phyloP scores from a whole-genome alignment of 2,888 invertebrate species.

The Dinocampus coccinellae region DNA sequence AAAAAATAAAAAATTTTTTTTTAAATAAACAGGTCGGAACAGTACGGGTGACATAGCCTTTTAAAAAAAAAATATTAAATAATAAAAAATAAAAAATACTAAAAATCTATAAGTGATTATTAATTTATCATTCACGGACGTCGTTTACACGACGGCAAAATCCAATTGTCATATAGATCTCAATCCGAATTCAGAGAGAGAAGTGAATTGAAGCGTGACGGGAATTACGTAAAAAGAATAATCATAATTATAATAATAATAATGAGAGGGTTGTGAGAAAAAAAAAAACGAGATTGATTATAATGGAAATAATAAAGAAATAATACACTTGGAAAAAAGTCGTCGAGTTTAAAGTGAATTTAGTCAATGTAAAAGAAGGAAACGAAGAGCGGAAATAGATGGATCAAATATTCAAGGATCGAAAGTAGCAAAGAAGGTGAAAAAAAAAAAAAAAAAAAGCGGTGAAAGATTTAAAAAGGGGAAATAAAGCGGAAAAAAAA shows the following conservation, averaged over 20 bases:
- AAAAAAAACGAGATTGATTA: slow-evolving; percentile 12
- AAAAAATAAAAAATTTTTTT: slow-evolving; percentile 5
- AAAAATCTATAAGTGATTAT: slow-evolving; percentile 54
- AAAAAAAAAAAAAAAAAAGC: background rate
- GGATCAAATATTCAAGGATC: slow-evolving; percentile 21
- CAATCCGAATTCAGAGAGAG: slow-evolving; percentile 36
- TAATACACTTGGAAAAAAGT: slow-evolving; percentile 1
- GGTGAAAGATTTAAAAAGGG: background rate
- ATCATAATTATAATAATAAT: slow-evolving; percentile 8
- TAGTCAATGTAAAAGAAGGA: slow-evolving; percentile 38
- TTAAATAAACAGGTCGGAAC: slow-evolving; percentile 67
- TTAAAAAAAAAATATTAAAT: slow-evolving; percentile 42
- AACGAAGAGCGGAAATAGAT: slow-evolving; percentile 29
- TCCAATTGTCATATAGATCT: slow-evolving; percentile 41
- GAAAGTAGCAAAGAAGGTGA: background rate
- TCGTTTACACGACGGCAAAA: slow-evolving; percentile 46
- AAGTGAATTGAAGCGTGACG: background rate
- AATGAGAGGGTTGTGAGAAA: slow-evolving; percentile 4
- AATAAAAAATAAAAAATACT: no score
- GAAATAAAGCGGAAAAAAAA: background rate
- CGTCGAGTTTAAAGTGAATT: slow-evolving; percentile 11
- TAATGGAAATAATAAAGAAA: background rate
- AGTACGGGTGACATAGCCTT: slow-evolving; percentile 66
- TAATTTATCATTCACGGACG: slow-evolving; percentile 56
- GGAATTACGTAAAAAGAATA: background rate